These are phyloP conservation scores for Scolopax mira DNA, from an alignment of 2,113 vertebrate species.

Conservation along the genomic window DNA sequence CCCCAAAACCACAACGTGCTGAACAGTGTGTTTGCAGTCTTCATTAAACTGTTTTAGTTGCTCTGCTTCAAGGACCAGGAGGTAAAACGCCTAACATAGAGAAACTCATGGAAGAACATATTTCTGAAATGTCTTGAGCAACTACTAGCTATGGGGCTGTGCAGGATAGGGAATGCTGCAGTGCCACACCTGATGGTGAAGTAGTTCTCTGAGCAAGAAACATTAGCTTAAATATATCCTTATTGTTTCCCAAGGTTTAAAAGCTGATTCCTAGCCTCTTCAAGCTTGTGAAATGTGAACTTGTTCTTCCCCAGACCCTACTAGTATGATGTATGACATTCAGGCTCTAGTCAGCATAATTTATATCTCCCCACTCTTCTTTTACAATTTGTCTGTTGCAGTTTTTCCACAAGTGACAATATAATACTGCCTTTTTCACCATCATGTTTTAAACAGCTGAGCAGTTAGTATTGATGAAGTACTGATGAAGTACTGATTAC, in stretches of 20 bases:
- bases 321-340: background rate
- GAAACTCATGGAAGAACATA: background rate
- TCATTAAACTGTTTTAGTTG: background rate
- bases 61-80: background rate
- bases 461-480: background rate
- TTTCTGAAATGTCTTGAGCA: background rate
- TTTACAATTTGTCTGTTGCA: background rate
- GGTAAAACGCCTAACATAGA: background rate
- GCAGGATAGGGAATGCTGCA: fast-evolving
- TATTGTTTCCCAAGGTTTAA: background rate
- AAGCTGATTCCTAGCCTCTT: background rate
- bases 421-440: background rate
- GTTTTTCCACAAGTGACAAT: background rate
- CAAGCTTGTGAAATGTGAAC: background rate
- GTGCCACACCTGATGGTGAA: background rate
- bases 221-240: background rate
- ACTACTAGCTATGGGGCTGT: background rate
- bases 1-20: fast-evolving
- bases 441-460: background rate
- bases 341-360: background rate
- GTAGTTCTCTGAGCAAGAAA: background rate
- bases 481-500: no score
- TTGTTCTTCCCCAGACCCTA: background rate
- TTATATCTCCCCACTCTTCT: background rate
- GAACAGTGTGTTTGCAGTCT: background rate